These are phyloP conservation scores for Melieria crassipennis DNA, from an alignment of 2,888 invertebrate genomes.

Conservation along the genomic window DNA sequence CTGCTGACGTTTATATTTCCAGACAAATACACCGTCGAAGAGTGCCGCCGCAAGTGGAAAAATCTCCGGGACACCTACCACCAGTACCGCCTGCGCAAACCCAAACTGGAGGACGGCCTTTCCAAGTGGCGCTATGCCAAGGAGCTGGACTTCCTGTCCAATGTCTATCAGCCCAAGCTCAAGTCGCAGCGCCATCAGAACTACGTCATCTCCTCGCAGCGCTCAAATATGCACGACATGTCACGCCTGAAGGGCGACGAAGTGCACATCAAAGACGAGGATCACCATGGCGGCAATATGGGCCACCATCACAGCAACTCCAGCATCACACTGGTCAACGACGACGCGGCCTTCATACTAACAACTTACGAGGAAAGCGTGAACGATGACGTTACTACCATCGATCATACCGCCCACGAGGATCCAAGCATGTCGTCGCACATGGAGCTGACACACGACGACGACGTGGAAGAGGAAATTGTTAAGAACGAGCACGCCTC, in stretches of 20 bases:
- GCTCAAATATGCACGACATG: conserved; percentile 37
- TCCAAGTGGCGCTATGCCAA: conserved; percentile 63
- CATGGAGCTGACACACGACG: conserved; percentile 48
- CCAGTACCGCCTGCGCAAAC: conserved; percentile 59
- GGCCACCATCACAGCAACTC: conserved; percentile 48
- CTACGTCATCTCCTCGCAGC: conserved; percentile 32
- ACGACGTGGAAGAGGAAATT: conserved; percentile 55
- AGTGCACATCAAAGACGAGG: conserved; percentile 51
- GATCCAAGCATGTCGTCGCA: conserved; percentile 51
- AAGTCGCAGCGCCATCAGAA: conserved; percentile 56
- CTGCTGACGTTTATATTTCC: neutral
- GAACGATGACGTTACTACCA: conserved; percentile 53
- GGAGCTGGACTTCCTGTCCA: conserved; percentile 58
- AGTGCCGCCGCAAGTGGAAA: conserved; percentile 63
- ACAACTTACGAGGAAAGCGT: conserved; percentile 58
- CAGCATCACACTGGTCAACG: conserved; percentile 55
- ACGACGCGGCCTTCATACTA: conserved; percentile 56
- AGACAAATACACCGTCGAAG: conserved; percentile 58
- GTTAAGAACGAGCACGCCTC: conserved; percentile 51
- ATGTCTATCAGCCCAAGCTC: conserved; percentile 60
- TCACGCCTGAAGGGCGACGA: conserved; percentile 40
- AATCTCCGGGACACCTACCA: conserved; percentile 63
- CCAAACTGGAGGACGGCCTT: conserved; percentile 55
- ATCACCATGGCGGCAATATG: conserved; percentile 41
- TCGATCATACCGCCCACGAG: conserved; percentile 50